Conservation (phyloP, 2,888 invertebrate genomes). For the Caenorhabditis panamensis region DNA sequence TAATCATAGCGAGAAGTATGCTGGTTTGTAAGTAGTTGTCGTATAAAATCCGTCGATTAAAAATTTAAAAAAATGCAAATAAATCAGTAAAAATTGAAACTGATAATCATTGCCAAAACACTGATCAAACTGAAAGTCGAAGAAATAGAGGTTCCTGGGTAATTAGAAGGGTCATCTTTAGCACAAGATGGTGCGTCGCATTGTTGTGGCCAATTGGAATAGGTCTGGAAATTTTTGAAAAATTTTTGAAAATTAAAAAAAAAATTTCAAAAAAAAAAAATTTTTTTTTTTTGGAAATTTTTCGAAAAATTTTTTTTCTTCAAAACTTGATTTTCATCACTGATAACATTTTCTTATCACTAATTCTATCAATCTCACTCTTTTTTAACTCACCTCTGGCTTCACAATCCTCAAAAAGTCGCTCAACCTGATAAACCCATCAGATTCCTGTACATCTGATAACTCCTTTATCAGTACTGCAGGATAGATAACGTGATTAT, state of each 20-base stretch:
- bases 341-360: too few species aligned
- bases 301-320: too few species aligned
- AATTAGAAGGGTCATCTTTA: slow-evolving; percentile 24
- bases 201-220: slow-evolving; percentile 47
- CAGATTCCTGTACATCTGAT: slow-evolving; percentile 40
- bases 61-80: too few species aligned
- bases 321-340: too few species aligned
- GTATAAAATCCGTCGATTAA: too few species aligned
- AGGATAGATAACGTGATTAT: slow-evolving; percentile 70
- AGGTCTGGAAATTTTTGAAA: slow-evolving; percentile 26
- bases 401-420: slow-evolving; percentile 40
- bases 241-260: too few species aligned
- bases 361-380: too few species aligned
- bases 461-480: slow-evolving; percentile 37
- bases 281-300: too few species aligned
- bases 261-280: too few species aligned
- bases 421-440: slow-evolving; percentile 40
- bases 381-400: slow-evolving; percentile 23
- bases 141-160: background rate
- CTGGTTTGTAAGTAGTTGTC: too few species aligned
- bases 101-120: background rate
- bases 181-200: slow-evolving; percentile 54
- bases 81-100: too few species aligned
- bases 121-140: slow-evolving; percentile 1
- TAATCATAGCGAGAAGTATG: too few species aligned